Conservation (phyloP, 2,113 vertebrate genomes). For the Carollia perspicillata region DNA sequence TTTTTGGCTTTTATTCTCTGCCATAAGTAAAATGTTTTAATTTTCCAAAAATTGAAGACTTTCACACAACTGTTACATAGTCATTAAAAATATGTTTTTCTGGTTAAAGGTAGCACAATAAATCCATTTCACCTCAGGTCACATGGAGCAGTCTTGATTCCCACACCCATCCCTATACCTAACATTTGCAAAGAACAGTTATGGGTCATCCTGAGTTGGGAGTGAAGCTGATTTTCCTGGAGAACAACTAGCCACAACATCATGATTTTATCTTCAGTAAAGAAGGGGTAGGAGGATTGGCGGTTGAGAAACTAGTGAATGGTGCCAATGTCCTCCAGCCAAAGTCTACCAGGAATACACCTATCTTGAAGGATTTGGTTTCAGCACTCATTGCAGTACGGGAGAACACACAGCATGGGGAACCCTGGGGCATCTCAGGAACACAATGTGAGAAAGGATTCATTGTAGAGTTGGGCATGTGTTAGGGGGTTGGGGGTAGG, state of each 20-base stretch:
- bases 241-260: not conserved
- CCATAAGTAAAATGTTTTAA: not conserved
- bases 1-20: not conserved
- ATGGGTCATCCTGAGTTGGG: not conserved
- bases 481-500: not conserved
- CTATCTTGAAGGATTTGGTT: not conserved
- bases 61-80: not conserved
- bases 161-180: not conserved
- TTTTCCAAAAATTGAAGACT: not conserved
- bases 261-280: not conserved
- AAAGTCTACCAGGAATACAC: not conserved
- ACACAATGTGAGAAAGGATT: not conserved
- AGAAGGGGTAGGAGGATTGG: not conserved
- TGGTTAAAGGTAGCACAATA: not conserved
- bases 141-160: not conserved
- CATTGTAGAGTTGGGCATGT: not conserved
- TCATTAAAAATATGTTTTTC: not conserved
- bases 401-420: not conserved
- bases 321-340: not conserved
- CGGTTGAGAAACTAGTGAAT: not conserved
- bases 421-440: not conserved
- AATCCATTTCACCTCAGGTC: not conserved
- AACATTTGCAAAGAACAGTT: not conserved
- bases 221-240: not conserved
- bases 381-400: not conserved